A percentile compares a stretch with the other conserved stretches of the same genome.
Evolutionary conservation across 2,113 vertebrate species (phyloP).

Genomic region (Rallus limicola): DNA sequence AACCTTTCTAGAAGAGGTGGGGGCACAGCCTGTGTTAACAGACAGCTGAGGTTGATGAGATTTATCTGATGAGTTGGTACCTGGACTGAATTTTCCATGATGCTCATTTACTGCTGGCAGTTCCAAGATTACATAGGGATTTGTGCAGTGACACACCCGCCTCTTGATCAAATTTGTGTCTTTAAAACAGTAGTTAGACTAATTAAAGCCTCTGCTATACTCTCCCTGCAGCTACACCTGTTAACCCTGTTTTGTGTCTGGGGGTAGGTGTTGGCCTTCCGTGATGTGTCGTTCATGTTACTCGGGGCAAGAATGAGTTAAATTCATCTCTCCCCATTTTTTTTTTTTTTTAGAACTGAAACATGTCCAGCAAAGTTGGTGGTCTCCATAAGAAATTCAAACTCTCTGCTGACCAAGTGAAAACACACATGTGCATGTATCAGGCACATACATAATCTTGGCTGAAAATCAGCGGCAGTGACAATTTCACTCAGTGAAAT

Average conservation of each 20-base stretch:
- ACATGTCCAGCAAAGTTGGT: conserved; percentile 67
- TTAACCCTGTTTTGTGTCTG: neutral
- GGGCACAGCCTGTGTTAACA: neutral
- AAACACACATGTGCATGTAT: conserved; percentile 67
- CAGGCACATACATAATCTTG: conserved; percentile 58
- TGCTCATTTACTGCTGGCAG: neutral
- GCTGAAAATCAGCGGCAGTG: conserved; percentile 50
- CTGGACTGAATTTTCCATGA: neutral
- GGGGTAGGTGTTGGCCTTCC: neutral
- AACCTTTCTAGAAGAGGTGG: neutral
- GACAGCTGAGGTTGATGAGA: accelerated
- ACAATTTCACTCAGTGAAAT: conserved; percentile 65
- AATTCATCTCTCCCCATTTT: neutral
- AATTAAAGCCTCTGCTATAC: neutral
- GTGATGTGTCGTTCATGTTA: neutral
- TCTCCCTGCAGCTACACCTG: neutral
- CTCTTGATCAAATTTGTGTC: neutral
- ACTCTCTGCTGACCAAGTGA: conserved; percentile 71
- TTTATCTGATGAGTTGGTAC: neutral
- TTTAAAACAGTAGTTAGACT: neutral
- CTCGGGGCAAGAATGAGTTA: conserved; percentile 49
- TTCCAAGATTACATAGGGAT: neutral
- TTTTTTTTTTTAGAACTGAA: conserved; percentile 23
- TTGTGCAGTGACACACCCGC: neutral
- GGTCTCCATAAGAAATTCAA: conserved; percentile 69